Conservation (phyloP, 2,797 vertebrate species). For the Pteronotus mesoamericanus region DNA sequence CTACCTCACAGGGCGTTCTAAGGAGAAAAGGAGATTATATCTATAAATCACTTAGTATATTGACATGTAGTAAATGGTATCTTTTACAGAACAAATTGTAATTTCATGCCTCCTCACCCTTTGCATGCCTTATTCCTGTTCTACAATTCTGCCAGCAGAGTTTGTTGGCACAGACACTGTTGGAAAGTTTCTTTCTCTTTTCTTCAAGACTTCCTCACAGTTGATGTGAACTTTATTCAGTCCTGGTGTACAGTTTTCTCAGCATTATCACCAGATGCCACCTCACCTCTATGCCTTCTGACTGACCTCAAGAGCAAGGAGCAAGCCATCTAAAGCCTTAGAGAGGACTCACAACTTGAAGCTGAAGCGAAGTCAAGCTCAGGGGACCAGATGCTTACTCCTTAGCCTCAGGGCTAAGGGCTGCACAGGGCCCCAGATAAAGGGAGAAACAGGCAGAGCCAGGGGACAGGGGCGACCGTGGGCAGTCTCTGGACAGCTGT, state of each 20-base stretch:
- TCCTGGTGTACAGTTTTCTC: not conserved
- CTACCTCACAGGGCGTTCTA: not conserved
- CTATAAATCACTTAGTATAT: not conserved
- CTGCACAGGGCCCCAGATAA: not conserved
- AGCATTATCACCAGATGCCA: not conserved
- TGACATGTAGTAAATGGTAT: not conserved
- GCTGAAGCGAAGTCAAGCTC: not conserved
- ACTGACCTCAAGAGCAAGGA: not conserved
- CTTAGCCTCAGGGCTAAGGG: not conserved
- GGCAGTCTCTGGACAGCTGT: not conserved
- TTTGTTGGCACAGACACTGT: not conserved
- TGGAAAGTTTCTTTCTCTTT: not conserved
- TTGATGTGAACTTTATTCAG: not conserved
- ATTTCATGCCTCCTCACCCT: not conserved
- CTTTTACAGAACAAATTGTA: conserved; percentile 1
- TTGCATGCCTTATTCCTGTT: not conserved
- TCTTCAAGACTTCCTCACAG: not conserved
- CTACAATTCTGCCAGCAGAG: not conserved
- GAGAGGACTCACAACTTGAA: not conserved
- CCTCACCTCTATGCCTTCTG: not conserved
- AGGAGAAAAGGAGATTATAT: not conserved
- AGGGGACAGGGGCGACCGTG: not conserved
- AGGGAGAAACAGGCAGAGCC: not conserved
- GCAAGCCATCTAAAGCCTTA: not conserved
- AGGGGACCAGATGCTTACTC: not conserved